phyloP scores from a whole-genome alignment of 2,797 vertebrate species.

The Gymnocypris eckloni region DNA sequence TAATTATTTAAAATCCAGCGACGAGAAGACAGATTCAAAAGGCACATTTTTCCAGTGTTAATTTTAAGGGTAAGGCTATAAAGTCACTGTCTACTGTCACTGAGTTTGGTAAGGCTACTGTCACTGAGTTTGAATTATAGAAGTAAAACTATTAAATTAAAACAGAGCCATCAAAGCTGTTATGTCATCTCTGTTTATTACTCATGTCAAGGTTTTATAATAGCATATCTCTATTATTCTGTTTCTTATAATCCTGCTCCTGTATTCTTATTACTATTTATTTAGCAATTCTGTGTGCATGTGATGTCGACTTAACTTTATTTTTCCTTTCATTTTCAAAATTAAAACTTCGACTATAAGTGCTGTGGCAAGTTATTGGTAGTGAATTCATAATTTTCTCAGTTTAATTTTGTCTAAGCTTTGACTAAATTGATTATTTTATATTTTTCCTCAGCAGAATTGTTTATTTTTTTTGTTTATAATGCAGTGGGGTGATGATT shows the following conservation, averaged over 20 bases:
- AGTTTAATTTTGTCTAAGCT: background rate
- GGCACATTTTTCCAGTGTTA: background rate
- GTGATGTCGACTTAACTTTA: background rate
- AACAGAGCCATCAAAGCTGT: background rate
- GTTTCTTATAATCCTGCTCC: background rate
- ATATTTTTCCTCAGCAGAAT: background rate
- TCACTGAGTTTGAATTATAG: background rate
- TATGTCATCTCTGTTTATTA: background rate
- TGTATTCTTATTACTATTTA: background rate
- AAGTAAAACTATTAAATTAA: background rate
- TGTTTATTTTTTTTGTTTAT: too few relatives aligned
- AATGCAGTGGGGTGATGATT: background rate
- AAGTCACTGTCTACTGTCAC: background rate
- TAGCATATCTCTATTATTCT: too few relatives aligned
- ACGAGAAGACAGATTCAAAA: background rate
- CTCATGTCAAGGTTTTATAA: background rate
- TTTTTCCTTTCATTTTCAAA: background rate
- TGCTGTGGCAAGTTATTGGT: background rate
- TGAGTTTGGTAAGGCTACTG: background rate
- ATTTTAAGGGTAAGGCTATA: background rate
- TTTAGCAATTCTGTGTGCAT: background rate
- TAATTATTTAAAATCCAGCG: too few relatives aligned
- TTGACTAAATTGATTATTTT: background rate
- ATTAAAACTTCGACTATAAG: background rate
- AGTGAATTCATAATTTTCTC: background rate